phyloP scores from a whole-genome alignment of 2,888 invertebrate species.

The Hirtodrosophila alboralis region DNA sequence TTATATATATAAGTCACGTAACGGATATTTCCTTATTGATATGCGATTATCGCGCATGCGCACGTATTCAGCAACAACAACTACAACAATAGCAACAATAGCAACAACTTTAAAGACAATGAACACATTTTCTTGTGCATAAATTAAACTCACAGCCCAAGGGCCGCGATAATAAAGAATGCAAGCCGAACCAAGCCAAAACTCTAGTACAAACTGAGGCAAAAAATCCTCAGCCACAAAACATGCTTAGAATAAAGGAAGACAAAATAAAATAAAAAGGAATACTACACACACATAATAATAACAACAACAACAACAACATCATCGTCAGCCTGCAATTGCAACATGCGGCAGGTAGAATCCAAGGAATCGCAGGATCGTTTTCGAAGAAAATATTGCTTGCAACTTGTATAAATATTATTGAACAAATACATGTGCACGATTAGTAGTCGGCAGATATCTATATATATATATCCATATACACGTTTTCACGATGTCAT shows the following conservation, averaged over 20 bases:
- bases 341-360: conserved; percentile 58
- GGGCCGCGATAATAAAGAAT: conserved; percentile 72
- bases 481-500: conserved; percentile 43
- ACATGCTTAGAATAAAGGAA: conserved; percentile 76
- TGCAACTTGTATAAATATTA: conserved; percentile 55
- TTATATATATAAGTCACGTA: conserved; percentile 82
- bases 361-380: conserved; percentile 24
- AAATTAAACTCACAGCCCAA: conserved; percentile 62
- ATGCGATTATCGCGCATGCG: conserved; percentile 81
- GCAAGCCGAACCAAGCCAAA: conserved; percentile 31
- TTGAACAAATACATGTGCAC: conserved; percentile 22
- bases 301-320: conserved; percentile 17
- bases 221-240: conserved; percentile 45
- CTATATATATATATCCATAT: too few relatives aligned
- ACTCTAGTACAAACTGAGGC: conserved; percentile 13
- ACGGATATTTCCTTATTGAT: conserved; percentile 83
- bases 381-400: conserved; percentile 51
- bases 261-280: conserved; percentile 30
- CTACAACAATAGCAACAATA: conserved; percentile 22
- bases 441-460: not conserved
- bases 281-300: conserved; percentile 29
- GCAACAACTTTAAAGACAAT: conserved; percentile 66
- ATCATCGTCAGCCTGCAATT: conserved; percentile 39
- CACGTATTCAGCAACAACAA: conserved; percentile 58
- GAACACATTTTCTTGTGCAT: conserved; percentile 69